Conservation (phyloP, 2,888 invertebrate species). For the Ditylenchus weischeri region DNA sequence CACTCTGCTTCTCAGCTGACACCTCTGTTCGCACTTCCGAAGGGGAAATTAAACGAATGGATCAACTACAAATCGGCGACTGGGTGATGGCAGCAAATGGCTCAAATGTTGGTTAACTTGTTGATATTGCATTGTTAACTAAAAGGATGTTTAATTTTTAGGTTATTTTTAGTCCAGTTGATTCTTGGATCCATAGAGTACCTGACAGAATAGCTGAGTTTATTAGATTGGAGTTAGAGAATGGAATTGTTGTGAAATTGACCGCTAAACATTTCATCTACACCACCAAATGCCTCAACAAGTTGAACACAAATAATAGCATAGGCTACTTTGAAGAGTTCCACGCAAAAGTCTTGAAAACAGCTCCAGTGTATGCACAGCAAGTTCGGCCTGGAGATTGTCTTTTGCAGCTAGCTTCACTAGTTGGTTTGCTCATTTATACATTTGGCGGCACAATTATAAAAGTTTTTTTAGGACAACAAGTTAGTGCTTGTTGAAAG, state of each 20-base stretch:
- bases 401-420: constrained; percentile 36
- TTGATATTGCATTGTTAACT: too few relatives aligned
- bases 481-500: constrained; percentile 26
- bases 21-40: constrained; percentile 37
- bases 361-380: constrained; percentile 45
- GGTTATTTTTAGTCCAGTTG: constrained; percentile 36
- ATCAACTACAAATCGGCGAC: constrained; percentile 46
- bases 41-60: constrained; percentile 48
- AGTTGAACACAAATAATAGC: not conserved
- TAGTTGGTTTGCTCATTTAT: not conserved
- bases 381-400: constrained; percentile 50
- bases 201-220: constrained; percentile 43
- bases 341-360: constrained; percentile 18
- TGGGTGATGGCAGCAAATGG: constrained; percentile 40
- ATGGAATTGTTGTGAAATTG: constrained; percentile 48
- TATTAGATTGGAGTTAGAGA: constrained; percentile 35
- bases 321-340: constrained; percentile 11
- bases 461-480: constrained; percentile 25
- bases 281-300: constrained; percentile 32
- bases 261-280: constrained; percentile 53
- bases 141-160: not conserved
- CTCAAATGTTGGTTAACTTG: not conserved
- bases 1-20: constrained; percentile 48
- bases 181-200: constrained; percentile 51
- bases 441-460: not conserved